A percentile compares a stretch with the other conserved stretches of the same genome.
Evolutionary conservation across 2,113 vertebrate genomes (phyloP).

Genomic region (Motacilla tschutschensis): DNA sequence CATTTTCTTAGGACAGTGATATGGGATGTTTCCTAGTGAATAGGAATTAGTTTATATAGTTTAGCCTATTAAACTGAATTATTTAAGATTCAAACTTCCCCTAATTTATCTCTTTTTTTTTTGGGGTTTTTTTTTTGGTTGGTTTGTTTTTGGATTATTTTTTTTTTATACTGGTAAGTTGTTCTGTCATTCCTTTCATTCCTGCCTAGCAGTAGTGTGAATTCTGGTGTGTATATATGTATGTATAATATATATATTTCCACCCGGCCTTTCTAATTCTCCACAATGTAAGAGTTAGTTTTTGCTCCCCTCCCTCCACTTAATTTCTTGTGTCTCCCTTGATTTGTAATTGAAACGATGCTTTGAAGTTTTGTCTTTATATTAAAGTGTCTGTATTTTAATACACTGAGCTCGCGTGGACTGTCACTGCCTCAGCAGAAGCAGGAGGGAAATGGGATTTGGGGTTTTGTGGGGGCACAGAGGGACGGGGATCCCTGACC

Average conservation of each 20-base stretch:
- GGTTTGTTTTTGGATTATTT: neutral
- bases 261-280: conserved; percentile 58
- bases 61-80: conserved; percentile 56
- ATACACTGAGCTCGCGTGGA: conserved; percentile 35
- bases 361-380: conserved; percentile 65
- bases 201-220: conserved; percentile 35
- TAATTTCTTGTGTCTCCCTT: conserved; percentile 35
- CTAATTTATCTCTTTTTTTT: conserved; percentile 37
- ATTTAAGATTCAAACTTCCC: conserved; percentile 61
- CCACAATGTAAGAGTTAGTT: conserved; percentile 41
- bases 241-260: conserved; percentile 69
- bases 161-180: neutral
- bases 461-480: neutral
- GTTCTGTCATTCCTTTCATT: conserved; percentile 20
- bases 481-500: neutral
- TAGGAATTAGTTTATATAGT: conserved; percentile 61
- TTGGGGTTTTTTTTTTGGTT: neutral
- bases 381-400: conserved; percentile 67
- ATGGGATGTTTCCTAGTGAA: conserved; percentile 59
- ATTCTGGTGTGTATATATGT: conserved; percentile 63
- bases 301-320: conserved; percentile 6
- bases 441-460: neutral
- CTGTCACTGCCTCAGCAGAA: conserved; percentile 1
- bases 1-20: conserved; percentile 59
- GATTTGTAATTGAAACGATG: conserved; percentile 59